Conservation (phyloP, 2,797 vertebrate species). For the Vespertilio murinus region DNA sequence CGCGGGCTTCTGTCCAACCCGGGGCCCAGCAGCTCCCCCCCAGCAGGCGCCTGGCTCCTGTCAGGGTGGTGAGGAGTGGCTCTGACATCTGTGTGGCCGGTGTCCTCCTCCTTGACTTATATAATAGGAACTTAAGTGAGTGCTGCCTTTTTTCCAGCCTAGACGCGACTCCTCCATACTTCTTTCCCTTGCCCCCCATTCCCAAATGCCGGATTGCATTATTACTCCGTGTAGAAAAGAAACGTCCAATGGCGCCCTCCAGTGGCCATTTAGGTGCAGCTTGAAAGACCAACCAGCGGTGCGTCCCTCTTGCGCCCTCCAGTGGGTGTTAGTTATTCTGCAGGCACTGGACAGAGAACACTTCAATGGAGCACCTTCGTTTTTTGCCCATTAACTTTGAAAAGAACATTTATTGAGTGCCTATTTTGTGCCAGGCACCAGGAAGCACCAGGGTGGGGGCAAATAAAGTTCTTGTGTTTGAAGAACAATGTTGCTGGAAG, state of each 20-base stretch:
- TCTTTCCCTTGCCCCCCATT: neutral
- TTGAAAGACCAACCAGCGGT: neutral
- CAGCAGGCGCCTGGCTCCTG: neutral
- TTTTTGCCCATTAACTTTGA: neutral
- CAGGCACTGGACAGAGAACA: neutral
- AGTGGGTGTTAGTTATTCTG: slow-evolving; percentile 8
- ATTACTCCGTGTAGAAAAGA: neutral
- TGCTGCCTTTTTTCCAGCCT: neutral
- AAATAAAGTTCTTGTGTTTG: neutral
- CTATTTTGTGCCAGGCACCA: neutral
- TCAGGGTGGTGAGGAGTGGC: neutral
- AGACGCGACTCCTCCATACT: neutral
- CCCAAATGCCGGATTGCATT: neutral
- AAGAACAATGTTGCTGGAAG: neutral
- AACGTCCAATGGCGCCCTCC: neutral
- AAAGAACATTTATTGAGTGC: slow-evolving; percentile 8
- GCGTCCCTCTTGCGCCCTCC: neutral
- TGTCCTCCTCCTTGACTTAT: neutral
- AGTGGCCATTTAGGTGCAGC: slow-evolving; percentile 11
- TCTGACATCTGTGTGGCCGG: neutral
- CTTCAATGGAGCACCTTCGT: neutral
- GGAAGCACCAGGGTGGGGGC: neutral
- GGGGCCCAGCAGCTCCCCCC: neutral
- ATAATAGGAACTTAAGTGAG: neutral
- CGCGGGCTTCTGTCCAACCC: neutral